These are phyloP conservation scores for Zygaena filipendulae DNA, from an alignment of 2,888 invertebrate genomes.

Conservation along the genomic window DNA sequence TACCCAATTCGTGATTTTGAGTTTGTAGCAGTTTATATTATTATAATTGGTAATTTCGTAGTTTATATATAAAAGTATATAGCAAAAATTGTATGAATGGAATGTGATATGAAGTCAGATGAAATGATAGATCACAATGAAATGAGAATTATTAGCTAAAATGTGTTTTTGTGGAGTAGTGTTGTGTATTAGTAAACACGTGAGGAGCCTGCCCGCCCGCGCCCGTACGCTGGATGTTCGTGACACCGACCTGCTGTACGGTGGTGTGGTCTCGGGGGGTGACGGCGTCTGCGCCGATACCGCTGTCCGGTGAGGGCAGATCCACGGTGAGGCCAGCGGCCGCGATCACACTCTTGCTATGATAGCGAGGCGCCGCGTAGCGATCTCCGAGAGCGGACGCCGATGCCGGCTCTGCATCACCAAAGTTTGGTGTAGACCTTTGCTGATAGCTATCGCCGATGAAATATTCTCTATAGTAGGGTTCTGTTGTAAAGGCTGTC, in stretches of 20 bases:
- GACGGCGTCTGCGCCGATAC: slow-evolving; percentile 94
- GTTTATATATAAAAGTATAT: too few species aligned
- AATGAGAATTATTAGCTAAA: too few species aligned
- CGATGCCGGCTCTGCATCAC: slow-evolving; percentile 66
- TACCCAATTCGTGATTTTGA: too few species aligned
- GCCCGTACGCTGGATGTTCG: slow-evolving; percentile 26
- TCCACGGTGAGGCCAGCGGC: slow-evolving; percentile 90
- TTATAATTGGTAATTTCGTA: too few species aligned
- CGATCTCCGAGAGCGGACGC: slow-evolving; percentile 75
- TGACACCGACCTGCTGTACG: slow-evolving; percentile 84
- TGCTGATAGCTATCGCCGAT: slow-evolving; percentile 72
- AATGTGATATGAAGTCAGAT: too few species aligned
- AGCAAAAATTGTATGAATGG: too few species aligned
- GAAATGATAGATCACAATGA: too few species aligned
- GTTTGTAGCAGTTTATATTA: too few species aligned
- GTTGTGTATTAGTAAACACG: too few species aligned
- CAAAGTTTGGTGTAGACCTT: slow-evolving; percentile 67
- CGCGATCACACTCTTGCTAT: slow-evolving; percentile 77
- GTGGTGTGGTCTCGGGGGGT: slow-evolving; percentile 91
- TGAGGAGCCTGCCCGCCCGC: slow-evolving; percentile 52
- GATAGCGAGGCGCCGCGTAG: slow-evolving; percentile 77
- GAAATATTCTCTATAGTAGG: slow-evolving; percentile 86
- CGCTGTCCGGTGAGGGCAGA: slow-evolving; percentile 95
- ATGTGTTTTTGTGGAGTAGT: too few species aligned
- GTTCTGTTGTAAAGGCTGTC: slow-evolving; percentile 75